Conservation (phyloP, 1,140 invertebrate species). For the Aphelinus certus region DNA sequence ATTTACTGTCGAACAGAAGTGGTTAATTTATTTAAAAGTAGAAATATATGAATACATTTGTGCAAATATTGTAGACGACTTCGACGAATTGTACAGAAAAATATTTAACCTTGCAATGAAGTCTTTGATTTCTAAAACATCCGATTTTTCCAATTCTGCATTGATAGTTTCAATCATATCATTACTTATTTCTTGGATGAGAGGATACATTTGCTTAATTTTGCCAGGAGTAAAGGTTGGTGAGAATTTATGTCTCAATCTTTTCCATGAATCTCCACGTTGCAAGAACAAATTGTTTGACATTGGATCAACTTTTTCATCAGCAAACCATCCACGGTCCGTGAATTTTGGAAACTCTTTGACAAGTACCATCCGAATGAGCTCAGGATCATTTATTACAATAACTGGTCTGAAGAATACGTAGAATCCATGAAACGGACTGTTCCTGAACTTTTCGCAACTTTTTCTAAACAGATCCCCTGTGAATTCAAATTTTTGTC, state of each 20-base stretch:
- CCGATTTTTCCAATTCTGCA: not conserved
- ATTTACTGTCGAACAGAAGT: not conserved
- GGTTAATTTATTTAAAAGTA: too few relatives aligned
- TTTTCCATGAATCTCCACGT: slow-evolving; percentile 63
- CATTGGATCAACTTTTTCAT: slow-evolving; percentile 64
- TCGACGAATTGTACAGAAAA: not conserved
- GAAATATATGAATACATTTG: not conserved
- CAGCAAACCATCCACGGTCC: slow-evolving; percentile 57
- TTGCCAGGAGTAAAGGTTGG: slow-evolving; percentile 68
- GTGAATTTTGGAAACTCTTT: slow-evolving; percentile 65
- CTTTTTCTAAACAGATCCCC: slow-evolving; percentile 22
- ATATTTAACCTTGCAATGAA: slow-evolving; percentile 3
- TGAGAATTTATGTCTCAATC: slow-evolving; percentile 63
- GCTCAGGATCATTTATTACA: slow-evolving; percentile 62
- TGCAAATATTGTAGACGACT: not conserved
- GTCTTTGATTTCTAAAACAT: slow-evolving; percentile 12
- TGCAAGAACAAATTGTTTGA: slow-evolving; percentile 65
- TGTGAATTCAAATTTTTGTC: not conserved
- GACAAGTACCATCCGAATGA: slow-evolving; percentile 61
- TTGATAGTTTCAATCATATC: slow-evolving; percentile 48
- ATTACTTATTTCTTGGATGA: slow-evolving; percentile 60
- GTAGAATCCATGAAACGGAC: slow-evolving; percentile 58
- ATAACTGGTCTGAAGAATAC: slow-evolving; percentile 62
- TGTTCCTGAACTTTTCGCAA: slow-evolving; percentile 35
- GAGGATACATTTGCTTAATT: slow-evolving; percentile 65